phyloP scores from a whole-genome alignment of 2,797 vertebrate species.

The Coranthus polyacanthus region DNA sequence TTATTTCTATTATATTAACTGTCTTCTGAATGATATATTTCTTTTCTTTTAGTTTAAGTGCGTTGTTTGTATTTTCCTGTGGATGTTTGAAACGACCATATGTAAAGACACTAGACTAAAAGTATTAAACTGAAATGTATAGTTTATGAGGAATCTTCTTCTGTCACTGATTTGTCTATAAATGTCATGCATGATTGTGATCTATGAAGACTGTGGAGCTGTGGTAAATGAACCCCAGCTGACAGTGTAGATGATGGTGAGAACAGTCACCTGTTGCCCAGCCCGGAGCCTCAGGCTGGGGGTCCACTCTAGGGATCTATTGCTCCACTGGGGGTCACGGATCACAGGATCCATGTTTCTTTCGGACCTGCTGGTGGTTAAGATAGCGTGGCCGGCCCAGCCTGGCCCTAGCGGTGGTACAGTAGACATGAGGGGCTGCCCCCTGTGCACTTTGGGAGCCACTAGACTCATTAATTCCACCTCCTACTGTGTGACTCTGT shows the following conservation, averaged over 20 bases:
- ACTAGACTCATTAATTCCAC: constrained; percentile 75
- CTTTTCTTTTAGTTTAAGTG: too few species aligned
- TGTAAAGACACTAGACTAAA: too few species aligned
- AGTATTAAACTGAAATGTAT: too few species aligned
- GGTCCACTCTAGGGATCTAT: constrained; percentile 58
- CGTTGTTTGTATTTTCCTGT: too few species aligned
- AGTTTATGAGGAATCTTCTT: too few species aligned
- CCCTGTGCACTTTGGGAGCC: constrained; percentile 48
- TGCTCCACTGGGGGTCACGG: constrained; percentile 52
- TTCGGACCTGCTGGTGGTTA: constrained; percentile 45
- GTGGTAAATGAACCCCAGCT: constrained; percentile 31
- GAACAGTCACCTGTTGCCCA: constrained; percentile 48
- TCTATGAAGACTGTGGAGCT: constrained; percentile 29
- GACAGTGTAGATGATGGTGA: constrained; percentile 15
- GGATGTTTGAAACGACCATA: too few species aligned
- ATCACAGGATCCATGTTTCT: constrained; percentile 62
- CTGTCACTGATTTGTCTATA: constrained; percentile 8
- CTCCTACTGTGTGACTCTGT: constrained; percentile 59
- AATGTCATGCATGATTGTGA: constrained; percentile 8
- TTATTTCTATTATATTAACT: too few species aligned
- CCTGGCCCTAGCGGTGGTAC: constrained; percentile 32
- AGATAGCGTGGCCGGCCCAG: constrained; percentile 30
- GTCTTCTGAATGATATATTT: too few species aligned
- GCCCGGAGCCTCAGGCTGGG: constrained; percentile 32
- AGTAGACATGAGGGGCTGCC: constrained; percentile 24